phyloP scores from a whole-genome alignment of 2,888 invertebrate genomes.

The Hemaris fuciformis region DNA sequence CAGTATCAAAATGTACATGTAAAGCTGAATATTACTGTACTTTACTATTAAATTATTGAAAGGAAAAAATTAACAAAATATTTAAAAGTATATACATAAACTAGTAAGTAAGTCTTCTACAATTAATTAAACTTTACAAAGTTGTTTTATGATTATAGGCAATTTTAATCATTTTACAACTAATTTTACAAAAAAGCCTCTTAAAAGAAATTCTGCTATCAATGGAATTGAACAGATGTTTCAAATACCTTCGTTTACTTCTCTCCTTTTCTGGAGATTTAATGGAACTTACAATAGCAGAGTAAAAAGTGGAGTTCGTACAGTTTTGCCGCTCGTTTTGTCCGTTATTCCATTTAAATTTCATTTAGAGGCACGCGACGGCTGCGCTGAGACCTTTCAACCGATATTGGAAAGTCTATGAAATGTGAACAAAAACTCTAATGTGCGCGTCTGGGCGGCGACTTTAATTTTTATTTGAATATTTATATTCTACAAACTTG shows the following conservation, averaged over 20 bases:
- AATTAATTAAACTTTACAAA: too few species aligned
- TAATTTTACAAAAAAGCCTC: too few species aligned
- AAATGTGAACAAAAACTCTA: background rate
- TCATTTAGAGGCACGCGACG: conserved; percentile 32
- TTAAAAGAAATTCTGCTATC: background rate
- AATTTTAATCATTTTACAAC: background rate
- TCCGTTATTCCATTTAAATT: conserved; percentile 40
- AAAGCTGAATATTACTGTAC: too few species aligned
- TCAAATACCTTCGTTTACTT: background rate
- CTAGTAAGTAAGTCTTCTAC: too few species aligned
- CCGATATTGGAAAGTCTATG: background rate
- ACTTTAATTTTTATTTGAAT: background rate
- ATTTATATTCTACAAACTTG: background rate
- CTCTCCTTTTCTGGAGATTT: background rate
- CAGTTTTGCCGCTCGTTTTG: conserved; percentile 2
- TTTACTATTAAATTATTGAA: too few species aligned
- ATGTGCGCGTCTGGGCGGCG: background rate
- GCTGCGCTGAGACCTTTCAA: conserved; percentile 12
- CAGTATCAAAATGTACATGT: too few species aligned
- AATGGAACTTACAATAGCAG: background rate
- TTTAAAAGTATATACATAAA: too few species aligned
- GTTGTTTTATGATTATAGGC: too few species aligned
- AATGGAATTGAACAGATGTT: background rate
- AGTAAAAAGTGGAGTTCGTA: conserved; percentile 11
- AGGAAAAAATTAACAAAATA: too few species aligned